phyloP scores from a whole-genome alignment of 2,888 invertebrate species.

The Tholera decimalis region DNA sequence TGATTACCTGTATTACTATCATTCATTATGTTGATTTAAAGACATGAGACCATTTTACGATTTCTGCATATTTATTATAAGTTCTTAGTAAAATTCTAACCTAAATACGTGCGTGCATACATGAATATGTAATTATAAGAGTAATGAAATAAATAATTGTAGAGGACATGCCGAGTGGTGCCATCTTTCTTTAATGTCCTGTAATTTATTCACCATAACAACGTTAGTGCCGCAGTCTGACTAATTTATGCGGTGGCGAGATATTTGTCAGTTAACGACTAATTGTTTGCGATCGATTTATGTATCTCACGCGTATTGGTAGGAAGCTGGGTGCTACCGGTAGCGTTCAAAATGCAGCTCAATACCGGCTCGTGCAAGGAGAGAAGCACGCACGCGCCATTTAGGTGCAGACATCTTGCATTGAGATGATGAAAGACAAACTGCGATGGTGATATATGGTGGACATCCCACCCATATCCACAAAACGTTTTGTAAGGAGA shows the following conservation, averaged over 20 bases:
- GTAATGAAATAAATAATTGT: slow-evolving; percentile 28
- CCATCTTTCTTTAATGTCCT: slow-evolving; percentile 36
- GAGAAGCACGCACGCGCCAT: slow-evolving; percentile 27
- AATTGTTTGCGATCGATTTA: slow-evolving; percentile 38
- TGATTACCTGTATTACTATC: slow-evolving; percentile 1
- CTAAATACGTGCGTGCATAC: slow-evolving; percentile 14
- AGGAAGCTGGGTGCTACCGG: slow-evolving; percentile 8
- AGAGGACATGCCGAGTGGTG: slow-evolving; percentile 4
- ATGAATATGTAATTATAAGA: slow-evolving; percentile 38
- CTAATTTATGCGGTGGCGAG: slow-evolving; percentile 34
- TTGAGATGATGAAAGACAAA: too few relatives aligned
- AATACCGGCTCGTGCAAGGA: slow-evolving; percentile 12
- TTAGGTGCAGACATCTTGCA: slow-evolving; percentile 13
- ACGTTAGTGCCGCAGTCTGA: slow-evolving; percentile 18
- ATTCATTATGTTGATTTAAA: slow-evolving; percentile 23
- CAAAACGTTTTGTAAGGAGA: too few relatives aligned
- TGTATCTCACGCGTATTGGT: not conserved
- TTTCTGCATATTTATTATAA: not conserved
- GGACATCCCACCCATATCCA: too few relatives aligned
- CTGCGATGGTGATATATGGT: too few relatives aligned
- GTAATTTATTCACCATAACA: slow-evolving; percentile 38
- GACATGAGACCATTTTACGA: not conserved
- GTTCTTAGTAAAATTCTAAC: slow-evolving; percentile 19
- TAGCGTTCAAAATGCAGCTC: slow-evolving; percentile 27
- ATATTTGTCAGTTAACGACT: slow-evolving; percentile 49